A percentile compares a stretch with the other conserved stretches of the same genome.
Conservation (phyloP, 2,888 invertebrate species). For the Galerucella pusilla region DNA sequence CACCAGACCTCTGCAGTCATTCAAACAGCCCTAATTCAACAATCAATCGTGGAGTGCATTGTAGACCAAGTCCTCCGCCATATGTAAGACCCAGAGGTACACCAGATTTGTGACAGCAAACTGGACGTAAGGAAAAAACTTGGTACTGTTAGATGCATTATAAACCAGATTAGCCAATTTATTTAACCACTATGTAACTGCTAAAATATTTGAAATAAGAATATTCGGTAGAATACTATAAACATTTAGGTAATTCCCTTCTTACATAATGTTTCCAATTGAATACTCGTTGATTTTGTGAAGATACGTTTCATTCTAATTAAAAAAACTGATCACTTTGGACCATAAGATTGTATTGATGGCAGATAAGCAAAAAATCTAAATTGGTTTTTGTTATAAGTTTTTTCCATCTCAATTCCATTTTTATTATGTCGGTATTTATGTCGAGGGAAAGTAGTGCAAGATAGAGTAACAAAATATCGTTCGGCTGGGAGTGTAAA, state of each 20-base stretch:
- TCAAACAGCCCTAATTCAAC: conserved; percentile 63
- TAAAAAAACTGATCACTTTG: too few species aligned
- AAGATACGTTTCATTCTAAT: too few species aligned
- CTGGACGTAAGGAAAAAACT: conserved; percentile 54
- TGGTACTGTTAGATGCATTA: conserved; percentile 45
- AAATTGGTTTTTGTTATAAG: too few species aligned
- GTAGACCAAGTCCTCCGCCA: conserved; percentile 71
- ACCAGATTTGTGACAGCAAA: conserved; percentile 69
- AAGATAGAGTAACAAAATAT: neutral
- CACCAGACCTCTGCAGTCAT: conserved; percentile 59
- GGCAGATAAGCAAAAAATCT: too few species aligned
- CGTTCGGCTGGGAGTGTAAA: too few species aligned
- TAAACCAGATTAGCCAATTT: neutral
- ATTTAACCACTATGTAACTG: neutral
- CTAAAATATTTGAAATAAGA: neutral
- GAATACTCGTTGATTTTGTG: too few species aligned
- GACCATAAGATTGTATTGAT: too few species aligned
- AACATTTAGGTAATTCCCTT: neutral
- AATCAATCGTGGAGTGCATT: conserved; percentile 61
- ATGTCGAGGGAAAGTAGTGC: neutral
- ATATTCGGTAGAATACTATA: neutral
- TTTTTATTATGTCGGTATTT: too few species aligned
- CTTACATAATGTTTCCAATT: too few species aligned
- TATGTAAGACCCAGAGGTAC: conserved; percentile 69
- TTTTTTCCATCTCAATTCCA: too few species aligned